phyloP scores from a whole-genome alignment of 2,888 invertebrate genomes.

The Apamea crenata region DNA sequence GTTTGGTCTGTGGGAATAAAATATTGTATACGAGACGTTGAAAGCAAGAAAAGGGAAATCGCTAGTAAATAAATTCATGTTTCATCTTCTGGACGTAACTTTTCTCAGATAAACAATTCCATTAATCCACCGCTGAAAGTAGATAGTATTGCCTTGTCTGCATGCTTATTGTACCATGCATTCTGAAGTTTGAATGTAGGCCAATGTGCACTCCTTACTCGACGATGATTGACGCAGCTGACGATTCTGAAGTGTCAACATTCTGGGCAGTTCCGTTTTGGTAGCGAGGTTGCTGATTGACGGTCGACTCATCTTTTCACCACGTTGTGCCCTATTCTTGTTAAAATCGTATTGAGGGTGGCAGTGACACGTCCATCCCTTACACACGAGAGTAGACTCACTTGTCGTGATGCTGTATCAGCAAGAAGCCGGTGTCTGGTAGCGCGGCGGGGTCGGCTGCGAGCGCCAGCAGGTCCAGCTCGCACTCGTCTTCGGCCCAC shows the following conservation, averaged over 20 bases:
- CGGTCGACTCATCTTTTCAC: background rate
- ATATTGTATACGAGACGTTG: background rate
- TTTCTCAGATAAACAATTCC: background rate
- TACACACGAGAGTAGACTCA: slow-evolving; percentile 64
- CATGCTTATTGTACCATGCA: background rate
- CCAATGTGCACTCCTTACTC: background rate
- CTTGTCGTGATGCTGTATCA: slow-evolving; percentile 94
- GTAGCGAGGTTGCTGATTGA: background rate
- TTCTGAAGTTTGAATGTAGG: background rate
- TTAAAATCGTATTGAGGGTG: background rate
- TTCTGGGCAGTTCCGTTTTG: background rate
- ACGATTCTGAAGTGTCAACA: background rate
- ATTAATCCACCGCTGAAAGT: background rate
- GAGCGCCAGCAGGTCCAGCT: slow-evolving; percentile 97
- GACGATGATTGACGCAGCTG: background rate
- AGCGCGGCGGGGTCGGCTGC: slow-evolving; percentile 94
- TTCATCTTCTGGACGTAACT: background rate
- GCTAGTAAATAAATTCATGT: background rate
- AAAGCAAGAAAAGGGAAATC: background rate
- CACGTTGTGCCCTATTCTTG: background rate
- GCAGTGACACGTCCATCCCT: background rate
- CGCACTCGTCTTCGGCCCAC: slow-evolving; percentile 99
- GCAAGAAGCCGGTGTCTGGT: slow-evolving; percentile 96
- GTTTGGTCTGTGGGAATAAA: slow-evolving; percentile 71
- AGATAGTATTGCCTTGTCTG: background rate